Evolutionary conservation across 2,797 vertebrate genomes (phyloP).

Genomic region (Rhodeus uyekii): DNA sequence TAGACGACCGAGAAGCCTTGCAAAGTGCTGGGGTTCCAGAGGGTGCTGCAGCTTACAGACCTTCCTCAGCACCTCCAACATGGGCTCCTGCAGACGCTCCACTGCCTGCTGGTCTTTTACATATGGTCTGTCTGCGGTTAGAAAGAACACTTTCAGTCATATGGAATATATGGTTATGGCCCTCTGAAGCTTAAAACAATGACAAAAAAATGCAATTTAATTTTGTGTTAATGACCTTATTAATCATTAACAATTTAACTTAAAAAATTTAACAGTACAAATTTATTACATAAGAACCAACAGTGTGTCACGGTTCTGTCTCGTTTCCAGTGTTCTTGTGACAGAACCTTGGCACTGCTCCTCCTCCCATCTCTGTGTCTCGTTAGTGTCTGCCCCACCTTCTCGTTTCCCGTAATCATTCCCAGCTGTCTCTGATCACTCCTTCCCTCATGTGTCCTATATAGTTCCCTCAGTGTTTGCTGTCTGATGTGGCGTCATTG

Average conservation of each 20-base stretch:
- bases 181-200: background rate
- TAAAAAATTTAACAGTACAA: background rate
- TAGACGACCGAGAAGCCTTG: slow-evolving; percentile 91
- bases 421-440: no score
- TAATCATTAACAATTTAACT: background rate
- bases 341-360: no score
- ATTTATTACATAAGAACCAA: background rate
- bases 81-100: slow-evolving; percentile 90
- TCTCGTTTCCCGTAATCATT: no score
- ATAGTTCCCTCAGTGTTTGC: no score
- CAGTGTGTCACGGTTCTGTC: no score
- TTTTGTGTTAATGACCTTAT: no score
- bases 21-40: slow-evolving; percentile 94
- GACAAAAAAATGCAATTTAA: no score
- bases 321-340: no score
- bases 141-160: slow-evolving; percentile 10
- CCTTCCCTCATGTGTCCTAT: no score
- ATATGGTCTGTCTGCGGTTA: slow-evolving; percentile 85
- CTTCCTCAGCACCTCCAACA: slow-evolving; percentile 89
- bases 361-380: no score
- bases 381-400: no score
- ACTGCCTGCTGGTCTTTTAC: slow-evolving; percentile 90
- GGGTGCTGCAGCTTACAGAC: slow-evolving; percentile 87
- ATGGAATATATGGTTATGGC: background rate
- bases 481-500: no score